phyloP scores from a whole-genome alignment of 2,113 vertebrate species.

The Chrysochloris asiatica region DNA sequence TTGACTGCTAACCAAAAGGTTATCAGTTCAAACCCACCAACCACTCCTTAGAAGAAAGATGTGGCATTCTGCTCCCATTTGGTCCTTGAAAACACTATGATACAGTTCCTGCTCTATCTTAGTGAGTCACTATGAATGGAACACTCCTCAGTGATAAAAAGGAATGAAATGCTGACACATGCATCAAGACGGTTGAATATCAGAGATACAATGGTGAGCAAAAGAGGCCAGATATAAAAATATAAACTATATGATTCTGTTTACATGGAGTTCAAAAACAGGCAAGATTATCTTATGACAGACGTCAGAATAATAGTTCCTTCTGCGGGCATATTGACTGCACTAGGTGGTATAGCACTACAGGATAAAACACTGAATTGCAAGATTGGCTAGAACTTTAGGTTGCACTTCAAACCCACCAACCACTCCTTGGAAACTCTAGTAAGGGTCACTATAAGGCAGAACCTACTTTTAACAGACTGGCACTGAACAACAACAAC shows the following conservation, averaged over 20 bases:
- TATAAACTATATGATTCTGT: neutral
- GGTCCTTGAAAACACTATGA: neutral
- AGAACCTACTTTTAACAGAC: no score
- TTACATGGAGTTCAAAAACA: neutral
- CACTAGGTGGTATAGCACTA: no score
- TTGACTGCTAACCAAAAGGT: no score
- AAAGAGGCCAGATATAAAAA: neutral
- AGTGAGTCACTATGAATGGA: neutral
- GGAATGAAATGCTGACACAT: neutral
- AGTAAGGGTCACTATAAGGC: no score
- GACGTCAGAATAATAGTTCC: neutral
- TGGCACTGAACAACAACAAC: no score
- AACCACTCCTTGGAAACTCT: no score
- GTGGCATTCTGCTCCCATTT: no score
- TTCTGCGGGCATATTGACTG: fast-evolving
- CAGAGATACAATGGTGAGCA: neutral
- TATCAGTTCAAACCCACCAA: no score
- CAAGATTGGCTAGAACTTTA: no score
- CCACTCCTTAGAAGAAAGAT: no score
- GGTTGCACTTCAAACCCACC: no score
- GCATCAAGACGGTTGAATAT: neutral
- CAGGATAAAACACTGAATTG: no score
- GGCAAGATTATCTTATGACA: neutral
- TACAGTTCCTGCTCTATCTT: neutral
- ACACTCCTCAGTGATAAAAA: neutral